These are phyloP conservation scores for Sphaeridia pumilis DNA, from an alignment of 2,888 invertebrate genomes.

Conservation along the genomic window DNA sequence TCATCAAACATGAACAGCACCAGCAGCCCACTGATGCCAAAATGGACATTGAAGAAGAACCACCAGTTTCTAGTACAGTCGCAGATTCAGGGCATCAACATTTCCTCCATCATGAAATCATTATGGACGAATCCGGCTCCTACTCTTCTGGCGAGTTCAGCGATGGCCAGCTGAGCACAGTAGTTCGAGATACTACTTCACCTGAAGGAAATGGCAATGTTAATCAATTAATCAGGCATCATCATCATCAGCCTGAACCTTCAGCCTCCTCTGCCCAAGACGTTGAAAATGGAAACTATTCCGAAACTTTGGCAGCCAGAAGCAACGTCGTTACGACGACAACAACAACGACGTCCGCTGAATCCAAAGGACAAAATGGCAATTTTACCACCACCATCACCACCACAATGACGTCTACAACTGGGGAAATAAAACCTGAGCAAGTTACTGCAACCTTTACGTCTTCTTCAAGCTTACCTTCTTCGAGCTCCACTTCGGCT, in stretches of 20 bases:
- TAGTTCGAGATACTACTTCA: slow-evolving; percentile 13
- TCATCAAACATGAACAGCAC: no score
- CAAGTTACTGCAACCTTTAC: no score
- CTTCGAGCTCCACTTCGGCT: no score
- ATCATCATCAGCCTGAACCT: neutral
- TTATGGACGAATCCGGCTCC: no score
- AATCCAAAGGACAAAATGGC: slow-evolving; percentile 11
- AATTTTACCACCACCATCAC: slow-evolving; percentile 11
- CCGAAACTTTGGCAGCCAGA: no score
- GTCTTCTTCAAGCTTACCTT: no score
- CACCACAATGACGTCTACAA: slow-evolving; percentile 1
- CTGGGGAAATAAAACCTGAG: no score
- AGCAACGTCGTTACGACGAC: slow-evolving; percentile 1
- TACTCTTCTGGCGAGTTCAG: slow-evolving; percentile 31
- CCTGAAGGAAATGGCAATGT: neutral
- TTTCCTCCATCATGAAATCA: slow-evolving; percentile 24
- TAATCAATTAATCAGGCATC: no score
- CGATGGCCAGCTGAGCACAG: slow-evolving; percentile 22
- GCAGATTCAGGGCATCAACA: no score
- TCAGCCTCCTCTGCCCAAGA: slow-evolving; percentile 8
- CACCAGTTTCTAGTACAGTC: neutral
- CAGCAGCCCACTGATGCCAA: no score
- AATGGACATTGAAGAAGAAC: neutral
- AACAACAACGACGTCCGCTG: slow-evolving; percentile 8
- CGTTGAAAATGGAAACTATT: slow-evolving; percentile 25